These are phyloP conservation scores for Muscicapa comitata DNA, from an alignment of 2,797 vertebrate species.

Conservation along the genomic window DNA sequence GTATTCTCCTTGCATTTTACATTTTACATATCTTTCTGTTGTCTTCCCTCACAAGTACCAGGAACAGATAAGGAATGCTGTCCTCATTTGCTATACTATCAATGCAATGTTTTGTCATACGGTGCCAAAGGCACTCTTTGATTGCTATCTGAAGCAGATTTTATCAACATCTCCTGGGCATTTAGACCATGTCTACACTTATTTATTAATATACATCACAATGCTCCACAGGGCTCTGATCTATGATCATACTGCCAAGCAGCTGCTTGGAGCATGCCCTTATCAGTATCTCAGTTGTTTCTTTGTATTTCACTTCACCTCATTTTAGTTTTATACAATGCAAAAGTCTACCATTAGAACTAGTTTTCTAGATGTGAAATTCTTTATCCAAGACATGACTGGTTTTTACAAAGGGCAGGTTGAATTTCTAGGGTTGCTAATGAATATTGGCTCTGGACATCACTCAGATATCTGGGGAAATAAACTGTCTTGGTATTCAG, in stretches of 20 bases:
- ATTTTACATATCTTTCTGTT: neutral
- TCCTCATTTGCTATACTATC: neutral
- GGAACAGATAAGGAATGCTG: neutral
- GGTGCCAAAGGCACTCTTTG: neutral
- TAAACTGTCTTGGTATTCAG: neutral
- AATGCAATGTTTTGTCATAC: neutral
- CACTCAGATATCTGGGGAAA: rapidly evolving
- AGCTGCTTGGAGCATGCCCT: neutral
- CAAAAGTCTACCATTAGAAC: neutral
- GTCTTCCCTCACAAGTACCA: neutral
- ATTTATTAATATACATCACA: constrained; percentile 22
- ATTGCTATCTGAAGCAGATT: constrained; percentile 22
- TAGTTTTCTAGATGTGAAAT: neutral
- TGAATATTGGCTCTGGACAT: neutral
- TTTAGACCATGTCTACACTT: neutral
- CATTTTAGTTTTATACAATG: neutral
- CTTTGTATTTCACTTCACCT: neutral
- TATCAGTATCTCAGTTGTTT: neutral
- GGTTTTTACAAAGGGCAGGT: neutral
- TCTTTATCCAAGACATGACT: neutral
- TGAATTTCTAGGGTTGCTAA: neutral
- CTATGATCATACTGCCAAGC: neutral
- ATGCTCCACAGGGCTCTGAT: neutral
- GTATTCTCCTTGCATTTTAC: neutral
- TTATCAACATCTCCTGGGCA: constrained; percentile 24